phyloP scores from a whole-genome alignment of 2,888 invertebrate genomes.

The Sinopyrophorus schimmeli region DNA sequence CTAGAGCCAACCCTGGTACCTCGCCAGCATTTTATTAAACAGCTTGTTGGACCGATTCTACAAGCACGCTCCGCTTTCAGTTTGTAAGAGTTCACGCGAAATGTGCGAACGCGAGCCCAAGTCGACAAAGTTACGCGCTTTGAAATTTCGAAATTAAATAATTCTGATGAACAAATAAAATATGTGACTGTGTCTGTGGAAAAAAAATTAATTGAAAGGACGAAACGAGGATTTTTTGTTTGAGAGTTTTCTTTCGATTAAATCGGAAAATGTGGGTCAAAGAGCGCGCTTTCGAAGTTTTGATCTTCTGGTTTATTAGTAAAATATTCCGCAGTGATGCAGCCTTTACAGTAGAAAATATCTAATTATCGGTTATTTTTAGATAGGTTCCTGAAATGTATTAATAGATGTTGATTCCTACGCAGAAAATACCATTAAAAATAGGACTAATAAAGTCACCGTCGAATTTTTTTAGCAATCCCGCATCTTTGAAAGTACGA shows the following conservation, averaged over 20 bases:
- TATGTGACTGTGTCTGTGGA: too few species aligned
- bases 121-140: too few species aligned
- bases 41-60: constrained; percentile 28
- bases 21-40: constrained; percentile 23
- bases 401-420: constrained; percentile 38
- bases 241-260: too few species aligned
- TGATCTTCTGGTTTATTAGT: constrained; percentile 28
- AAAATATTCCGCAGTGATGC: constrained; percentile 18
- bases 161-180: too few species aligned
- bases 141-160: too few species aligned
- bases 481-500: background rate
- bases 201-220: too few species aligned
- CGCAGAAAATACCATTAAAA: constrained; percentile 30
- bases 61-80: too few species aligned
- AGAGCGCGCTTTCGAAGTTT: constrained; percentile 27
- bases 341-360: constrained; percentile 27
- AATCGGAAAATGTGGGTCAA: constrained; percentile 40
- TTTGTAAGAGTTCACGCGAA: too few species aligned
- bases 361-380: constrained; percentile 40
- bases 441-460: constrained; percentile 25
- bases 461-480: background rate
- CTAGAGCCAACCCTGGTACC: constrained; percentile 37
- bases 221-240: too few species aligned
- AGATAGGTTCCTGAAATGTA: constrained; percentile 37
- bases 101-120: too few species aligned